Conservation (phyloP, 2,113 vertebrate genomes). For the Nothocercus julius region DNA sequence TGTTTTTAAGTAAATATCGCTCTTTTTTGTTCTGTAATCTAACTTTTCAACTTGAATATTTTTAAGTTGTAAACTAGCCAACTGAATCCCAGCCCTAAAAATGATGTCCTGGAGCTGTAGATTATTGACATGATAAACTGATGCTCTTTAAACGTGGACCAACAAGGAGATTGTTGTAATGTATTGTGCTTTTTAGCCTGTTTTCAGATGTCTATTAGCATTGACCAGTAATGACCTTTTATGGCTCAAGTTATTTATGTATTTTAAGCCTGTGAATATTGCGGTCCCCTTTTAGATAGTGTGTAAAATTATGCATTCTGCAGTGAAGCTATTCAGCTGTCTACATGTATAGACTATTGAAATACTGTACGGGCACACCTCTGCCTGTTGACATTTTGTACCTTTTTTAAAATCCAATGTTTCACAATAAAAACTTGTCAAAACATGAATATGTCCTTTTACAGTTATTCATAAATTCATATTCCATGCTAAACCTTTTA, state of each 20-base stretch:
- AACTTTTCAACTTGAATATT: constrained; percentile 61
- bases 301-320: constrained; percentile 81
- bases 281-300: constrained; percentile 82
- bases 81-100: constrained; percentile 44
- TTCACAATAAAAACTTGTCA: constrained; percentile 93
- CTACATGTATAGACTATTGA: constrained; percentile 80
- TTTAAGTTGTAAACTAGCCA: constrained; percentile 50
- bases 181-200: constrained; percentile 80
- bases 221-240: constrained; percentile 76
- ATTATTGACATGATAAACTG: constrained; percentile 64
- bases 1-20: constrained; percentile 26
- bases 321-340: constrained; percentile 82
- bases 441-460: constrained; percentile 61
- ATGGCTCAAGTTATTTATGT: constrained; percentile 80
- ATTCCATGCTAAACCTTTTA: neutral
- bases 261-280: constrained; percentile 89
- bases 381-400: constrained; percentile 92
- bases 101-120: constrained; percentile 66
- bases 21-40: constrained; percentile 37
- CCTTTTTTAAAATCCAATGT: constrained; percentile 93
- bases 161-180: constrained; percentile 76
- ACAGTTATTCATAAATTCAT: neutral
- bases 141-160: constrained; percentile 73
- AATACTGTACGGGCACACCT: constrained; percentile 87
- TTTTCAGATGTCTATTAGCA: constrained; percentile 82